A percentile compares a stretch with the other conserved stretches of the same genome.
Conservation (phyloP, 2,888 invertebrate genomes). For the Tenthredo amoena region DNA sequence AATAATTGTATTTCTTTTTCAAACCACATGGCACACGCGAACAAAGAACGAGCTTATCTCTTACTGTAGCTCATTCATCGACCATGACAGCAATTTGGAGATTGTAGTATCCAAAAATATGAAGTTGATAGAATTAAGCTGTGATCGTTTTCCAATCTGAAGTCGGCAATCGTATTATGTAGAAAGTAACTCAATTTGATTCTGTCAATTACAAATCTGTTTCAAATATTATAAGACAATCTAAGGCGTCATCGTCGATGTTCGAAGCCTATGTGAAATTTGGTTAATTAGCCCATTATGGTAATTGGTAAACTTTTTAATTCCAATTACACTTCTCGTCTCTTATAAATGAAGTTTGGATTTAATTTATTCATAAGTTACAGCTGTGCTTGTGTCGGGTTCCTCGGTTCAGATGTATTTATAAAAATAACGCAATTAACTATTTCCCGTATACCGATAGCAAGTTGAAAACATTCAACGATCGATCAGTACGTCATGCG, state of each 20-base stretch:
- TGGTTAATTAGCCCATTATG: neutral
- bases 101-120: neutral
- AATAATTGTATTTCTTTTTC: neutral
- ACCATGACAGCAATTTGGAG: neutral
- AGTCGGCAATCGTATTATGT: neutral
- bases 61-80: neutral
- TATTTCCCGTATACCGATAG: neutral
- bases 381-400: neutral
- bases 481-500: slow-evolving; percentile 38
- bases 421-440: slow-evolving; percentile 33
- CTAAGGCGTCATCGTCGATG: neutral
- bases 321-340: neutral
- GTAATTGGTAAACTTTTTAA: neutral
- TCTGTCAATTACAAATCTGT: neutral
- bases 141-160: neutral
- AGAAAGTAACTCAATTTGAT: neutral
- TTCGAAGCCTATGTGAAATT: neutral
- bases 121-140: neutral
- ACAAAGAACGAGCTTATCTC: neutral
- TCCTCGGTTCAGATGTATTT: neutral
- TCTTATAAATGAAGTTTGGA: neutral
- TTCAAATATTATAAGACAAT: neutral
- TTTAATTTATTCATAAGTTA: slow-evolving; percentile 29
- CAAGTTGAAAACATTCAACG: slow-evolving; percentile 25
- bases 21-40: neutral